Evolutionary conservation across 2,888 invertebrate genomes (phyloP).

Genomic region (Rotaria magnacalcarata): DNA sequence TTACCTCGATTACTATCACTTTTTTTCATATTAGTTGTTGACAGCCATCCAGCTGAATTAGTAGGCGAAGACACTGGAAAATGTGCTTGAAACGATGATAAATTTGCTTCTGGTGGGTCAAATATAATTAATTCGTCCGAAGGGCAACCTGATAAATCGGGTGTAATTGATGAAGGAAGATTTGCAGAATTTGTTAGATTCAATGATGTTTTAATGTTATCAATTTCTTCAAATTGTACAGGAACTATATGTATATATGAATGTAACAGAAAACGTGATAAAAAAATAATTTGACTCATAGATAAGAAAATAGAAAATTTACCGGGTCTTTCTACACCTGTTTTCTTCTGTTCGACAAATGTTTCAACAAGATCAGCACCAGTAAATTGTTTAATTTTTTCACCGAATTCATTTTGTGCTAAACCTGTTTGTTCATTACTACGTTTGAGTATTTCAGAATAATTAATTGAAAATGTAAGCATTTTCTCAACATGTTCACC

Average conservation of each 20-base stretch:
- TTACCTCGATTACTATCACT: conserved; percentile 28
- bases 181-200: not conserved
- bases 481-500: conserved; percentile 42
- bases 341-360: conserved; percentile 44
- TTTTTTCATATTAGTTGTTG: conserved; percentile 6
- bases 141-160: not conserved
- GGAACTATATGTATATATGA: not conserved
- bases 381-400: conserved; percentile 32
- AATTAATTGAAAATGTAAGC: not conserved
- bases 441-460: conserved; percentile 31
- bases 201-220: not conserved
- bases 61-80: not conserved
- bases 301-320: not conserved
- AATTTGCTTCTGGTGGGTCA: not conserved
- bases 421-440: conserved; percentile 19
- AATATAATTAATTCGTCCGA: not conserved
- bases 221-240: conserved; percentile 1
- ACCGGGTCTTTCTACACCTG: conserved; percentile 39
- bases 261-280: too few relatives aligned
- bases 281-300: not conserved
- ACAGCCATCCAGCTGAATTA: not conserved
- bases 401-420: conserved; percentile 36
- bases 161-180: not conserved
- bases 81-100: not conserved
- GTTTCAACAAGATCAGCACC: conserved; percentile 7